Percentiles rank a stretch among this genome's conserved stretches.
phyloP scores from a whole-genome alignment of 2,797 vertebrate genomes.

The Cossypha heuglini region DNA sequence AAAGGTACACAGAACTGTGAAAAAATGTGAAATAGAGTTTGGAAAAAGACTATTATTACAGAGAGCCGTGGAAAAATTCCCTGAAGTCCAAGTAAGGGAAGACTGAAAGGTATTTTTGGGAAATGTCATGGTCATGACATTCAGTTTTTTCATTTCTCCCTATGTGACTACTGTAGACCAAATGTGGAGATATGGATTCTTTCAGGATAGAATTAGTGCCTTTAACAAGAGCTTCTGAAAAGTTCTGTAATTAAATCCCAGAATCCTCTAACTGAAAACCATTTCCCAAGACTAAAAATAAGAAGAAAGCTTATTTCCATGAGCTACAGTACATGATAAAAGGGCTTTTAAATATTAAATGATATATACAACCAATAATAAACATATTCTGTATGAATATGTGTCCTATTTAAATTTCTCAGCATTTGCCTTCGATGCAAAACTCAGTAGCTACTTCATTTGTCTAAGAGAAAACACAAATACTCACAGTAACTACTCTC shows the following conservation, averaged over 20 bases:
- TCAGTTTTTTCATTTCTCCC: neutral
- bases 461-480: neutral
- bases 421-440: neutral
- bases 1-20: neutral
- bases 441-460: neutral
- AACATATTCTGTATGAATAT: neutral
- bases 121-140: neutral
- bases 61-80: neutral
- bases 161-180: neutral
- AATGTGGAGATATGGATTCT: neutral
- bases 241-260: neutral
- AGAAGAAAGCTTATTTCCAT: neutral
- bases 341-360: slow-evolving; percentile 11
- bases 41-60: neutral
- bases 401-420: neutral
- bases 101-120: neutral
- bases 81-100: neutral
- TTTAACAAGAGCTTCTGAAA: neutral
- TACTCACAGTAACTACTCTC: neutral
- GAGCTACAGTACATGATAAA: neutral
- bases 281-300: neutral
- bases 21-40: neutral
- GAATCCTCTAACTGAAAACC: neutral
- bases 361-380: neutral
- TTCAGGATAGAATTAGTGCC: neutral